These are phyloP conservation scores for Heloderma charlesbogerti DNA, from an alignment of 2,113 vertebrate genomes.

Conservation along the genomic window DNA sequence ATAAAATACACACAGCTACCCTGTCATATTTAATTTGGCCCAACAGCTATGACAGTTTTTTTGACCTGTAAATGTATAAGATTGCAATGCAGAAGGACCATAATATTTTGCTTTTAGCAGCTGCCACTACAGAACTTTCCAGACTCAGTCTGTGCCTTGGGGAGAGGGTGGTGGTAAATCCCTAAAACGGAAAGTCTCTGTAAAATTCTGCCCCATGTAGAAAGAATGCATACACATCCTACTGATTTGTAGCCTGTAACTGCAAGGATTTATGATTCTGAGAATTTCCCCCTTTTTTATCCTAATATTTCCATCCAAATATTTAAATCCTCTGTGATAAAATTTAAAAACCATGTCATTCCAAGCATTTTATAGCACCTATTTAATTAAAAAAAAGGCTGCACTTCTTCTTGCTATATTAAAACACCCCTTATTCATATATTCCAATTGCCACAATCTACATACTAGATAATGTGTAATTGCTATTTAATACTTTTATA, in stretches of 20 bases:
- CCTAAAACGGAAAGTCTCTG: not conserved
- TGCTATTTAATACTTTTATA: conserved; percentile 52
- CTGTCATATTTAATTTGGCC: not conserved
- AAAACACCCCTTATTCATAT: conserved; percentile 31
- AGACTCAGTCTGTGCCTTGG: not conserved
- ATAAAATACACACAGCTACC: not conserved
- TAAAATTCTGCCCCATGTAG: not conserved
- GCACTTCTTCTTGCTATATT: not conserved
- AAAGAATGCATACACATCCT: not conserved
- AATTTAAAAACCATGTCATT: fast-evolving
- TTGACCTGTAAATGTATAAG: not conserved
- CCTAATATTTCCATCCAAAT: not conserved
- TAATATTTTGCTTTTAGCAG: not conserved
- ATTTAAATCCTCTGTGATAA: not conserved
- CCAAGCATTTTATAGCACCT: not conserved
- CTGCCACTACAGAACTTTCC: not conserved
- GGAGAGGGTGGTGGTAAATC: not conserved
- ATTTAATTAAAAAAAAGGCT: not conserved
- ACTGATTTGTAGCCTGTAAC: too few species aligned
- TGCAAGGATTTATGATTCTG: not conserved
- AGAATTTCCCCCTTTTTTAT: not conserved
- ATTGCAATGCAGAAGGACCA: not conserved
- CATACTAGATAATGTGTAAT: conserved; percentile 47
- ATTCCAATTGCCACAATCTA: conserved; percentile 53
- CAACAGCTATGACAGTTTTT: not conserved